These are phyloP conservation scores for Prolemur simus DNA, from an alignment of 2,113 vertebrate genomes.

Conservation along the genomic window DNA sequence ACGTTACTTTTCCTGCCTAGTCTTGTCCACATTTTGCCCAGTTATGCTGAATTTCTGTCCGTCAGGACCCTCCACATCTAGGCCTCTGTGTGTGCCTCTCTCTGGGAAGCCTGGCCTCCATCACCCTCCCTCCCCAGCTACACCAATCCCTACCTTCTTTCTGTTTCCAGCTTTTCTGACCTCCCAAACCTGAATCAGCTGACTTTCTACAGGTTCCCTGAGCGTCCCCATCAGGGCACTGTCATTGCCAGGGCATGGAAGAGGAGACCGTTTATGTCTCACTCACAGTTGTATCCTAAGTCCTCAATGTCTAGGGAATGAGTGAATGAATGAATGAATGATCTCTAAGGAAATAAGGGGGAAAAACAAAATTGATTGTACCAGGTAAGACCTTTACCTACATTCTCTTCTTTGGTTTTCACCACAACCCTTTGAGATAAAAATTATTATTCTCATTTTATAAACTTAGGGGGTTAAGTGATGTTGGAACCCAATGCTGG, in stretches of 20 bases:
- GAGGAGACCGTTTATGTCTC: not conserved
- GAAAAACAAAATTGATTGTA: not conserved
- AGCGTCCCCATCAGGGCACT: not conserved
- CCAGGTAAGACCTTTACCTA: not conserved
- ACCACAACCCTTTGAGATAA: not conserved
- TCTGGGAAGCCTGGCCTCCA: not conserved
- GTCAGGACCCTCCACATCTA: not conserved
- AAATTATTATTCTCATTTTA: not conserved
- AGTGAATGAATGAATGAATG: not conserved
- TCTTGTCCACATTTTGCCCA: no score
- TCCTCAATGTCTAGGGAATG: not conserved
- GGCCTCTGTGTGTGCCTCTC: not conserved
- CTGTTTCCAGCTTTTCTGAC: not conserved
- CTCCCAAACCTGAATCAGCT: not conserved
- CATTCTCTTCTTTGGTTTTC: not conserved
- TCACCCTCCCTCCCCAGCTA: not conserved
- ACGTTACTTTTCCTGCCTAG: not conserved
- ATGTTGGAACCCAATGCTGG: not conserved
- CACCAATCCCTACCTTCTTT: not conserved
- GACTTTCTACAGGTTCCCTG: not conserved
- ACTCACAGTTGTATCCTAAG: not conserved
- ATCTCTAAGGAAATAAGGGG: not conserved
- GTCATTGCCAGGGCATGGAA: not conserved
- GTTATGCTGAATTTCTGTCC: not conserved
- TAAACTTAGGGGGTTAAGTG: not conserved